Base-by-base conservation (phyloP, 2,888 invertebrate genomes). In the Strigamia crassipes region DNA sequence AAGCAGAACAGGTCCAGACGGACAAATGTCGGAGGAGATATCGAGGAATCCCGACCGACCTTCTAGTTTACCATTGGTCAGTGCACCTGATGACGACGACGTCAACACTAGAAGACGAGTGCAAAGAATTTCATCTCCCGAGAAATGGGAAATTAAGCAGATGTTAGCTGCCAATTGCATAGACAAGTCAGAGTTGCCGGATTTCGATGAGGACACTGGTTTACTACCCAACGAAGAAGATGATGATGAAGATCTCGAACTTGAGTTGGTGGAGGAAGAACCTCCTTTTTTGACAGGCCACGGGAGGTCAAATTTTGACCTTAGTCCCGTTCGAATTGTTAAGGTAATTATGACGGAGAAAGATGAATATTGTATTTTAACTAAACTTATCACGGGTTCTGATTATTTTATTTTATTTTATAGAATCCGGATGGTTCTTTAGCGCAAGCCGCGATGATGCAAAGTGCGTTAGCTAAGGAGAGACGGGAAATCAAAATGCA, bases 371-470 rank as follows among this genome's bases (percentile, higher is more conserved):
- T 27, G 27, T 27, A 27, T 27, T 27, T 27, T 27, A 27, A 27
- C 27, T 27, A 27, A 27, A 27, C 27, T 27, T 3, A n/a, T n/a
- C n/a, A n/a, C n/a, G 3, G 3, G 8, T 38, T 3, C 6, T 34
- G 34, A 5, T 38, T 78, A 21, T 1, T 21, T 80, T 38, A 23
- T 46, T n/a, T 79, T 12, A 78, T 78, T 78, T 87, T 88, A 15
- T 86, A 90, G 90, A 99, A 99, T 90, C 99, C 99, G 0, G 99
- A 99, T 88, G 99, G 99, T 0, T 98, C 98, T 0, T 89, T 99
- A 27, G 99, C 99, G 0, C 99, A 99, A 86, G 97, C 99, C 0
- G 99, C 99, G 0, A 97, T 99, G 96, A 99, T 97, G 97, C 99
- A 99, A 88, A 96, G 95, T 13, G 99, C 99, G 0, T 88, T 99